These are phyloP conservation scores for Nasonia vitripennis DNA, from an alignment of 1,140 invertebrate species.

Conservation along the genomic window DNA sequence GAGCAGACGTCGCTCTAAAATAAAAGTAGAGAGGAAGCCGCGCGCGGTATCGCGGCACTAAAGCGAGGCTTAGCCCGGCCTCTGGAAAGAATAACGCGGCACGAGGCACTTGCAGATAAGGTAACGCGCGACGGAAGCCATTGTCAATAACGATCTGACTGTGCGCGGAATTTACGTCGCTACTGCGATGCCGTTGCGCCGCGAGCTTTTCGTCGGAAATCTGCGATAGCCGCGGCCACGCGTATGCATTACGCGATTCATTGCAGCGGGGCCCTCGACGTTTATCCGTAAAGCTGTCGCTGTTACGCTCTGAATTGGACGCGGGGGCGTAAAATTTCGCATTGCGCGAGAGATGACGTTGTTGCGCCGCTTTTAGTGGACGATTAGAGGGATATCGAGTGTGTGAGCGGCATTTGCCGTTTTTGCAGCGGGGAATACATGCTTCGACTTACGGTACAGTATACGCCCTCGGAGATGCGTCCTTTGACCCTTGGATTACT, in stretches of 20 bases:
- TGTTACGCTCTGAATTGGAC: background rate
- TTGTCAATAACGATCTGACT: conserved; percentile 32
- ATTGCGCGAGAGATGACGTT: conserved; percentile 1
- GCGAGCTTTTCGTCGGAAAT: conserved; percentile 7
- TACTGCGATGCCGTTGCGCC: too few species aligned
- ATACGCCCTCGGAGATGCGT: background rate
- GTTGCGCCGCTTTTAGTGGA: background rate
- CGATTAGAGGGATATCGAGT: background rate
- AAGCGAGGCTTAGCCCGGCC: background rate
- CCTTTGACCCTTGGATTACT: background rate
- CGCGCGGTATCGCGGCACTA: background rate
- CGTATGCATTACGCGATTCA: background rate
- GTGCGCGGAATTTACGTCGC: conserved; percentile 13
- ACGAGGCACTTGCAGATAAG: conserved; percentile 14
- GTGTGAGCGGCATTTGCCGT: background rate
- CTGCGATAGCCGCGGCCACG: background rate
- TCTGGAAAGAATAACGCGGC: background rate
- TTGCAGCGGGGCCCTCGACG: background rate
- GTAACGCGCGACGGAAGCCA: conserved; percentile 35
- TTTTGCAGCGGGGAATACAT: background rate
- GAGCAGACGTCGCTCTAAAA: background rate
- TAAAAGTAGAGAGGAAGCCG: background rate
- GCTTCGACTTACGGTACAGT: background rate
- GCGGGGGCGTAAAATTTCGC: background rate
- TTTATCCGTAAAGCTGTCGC: background rate